These are phyloP conservation scores for Lycaena phlaeas DNA, from an alignment of 2,888 invertebrate species.

Conservation along the genomic window DNA sequence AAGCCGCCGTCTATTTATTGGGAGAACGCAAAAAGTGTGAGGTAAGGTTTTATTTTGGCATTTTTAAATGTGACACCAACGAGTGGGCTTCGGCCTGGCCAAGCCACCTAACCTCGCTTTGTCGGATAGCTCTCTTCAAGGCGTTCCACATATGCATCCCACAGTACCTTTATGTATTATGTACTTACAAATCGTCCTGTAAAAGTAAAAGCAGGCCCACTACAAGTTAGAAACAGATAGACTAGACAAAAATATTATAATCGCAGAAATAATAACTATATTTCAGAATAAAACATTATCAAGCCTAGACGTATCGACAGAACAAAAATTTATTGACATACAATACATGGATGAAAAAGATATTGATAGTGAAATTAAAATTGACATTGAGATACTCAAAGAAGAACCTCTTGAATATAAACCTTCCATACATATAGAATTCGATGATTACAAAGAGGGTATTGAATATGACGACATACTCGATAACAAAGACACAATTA, in stretches of 20 bases:
- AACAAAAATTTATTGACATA: not conserved
- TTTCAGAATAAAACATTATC: slow-evolving; percentile 22
- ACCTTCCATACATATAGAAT: not conserved
- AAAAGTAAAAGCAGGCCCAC: too few relatives aligned
- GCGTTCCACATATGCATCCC: too few relatives aligned
- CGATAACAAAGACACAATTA: slow-evolving; percentile 7
- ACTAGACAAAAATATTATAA: too few relatives aligned
- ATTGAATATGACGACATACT: slow-evolving; percentile 18
- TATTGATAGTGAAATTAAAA: not conserved
- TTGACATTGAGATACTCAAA: not conserved
- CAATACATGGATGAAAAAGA: not conserved
- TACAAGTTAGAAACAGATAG: too few relatives aligned
- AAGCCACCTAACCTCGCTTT: too few relatives aligned
- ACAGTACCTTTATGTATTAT: too few relatives aligned
- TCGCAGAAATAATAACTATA: not conserved
- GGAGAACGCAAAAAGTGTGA: slow-evolving; percentile 16
- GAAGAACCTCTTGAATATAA: not conserved
- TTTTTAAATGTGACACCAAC: too few relatives aligned
- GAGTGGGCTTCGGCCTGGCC: too few relatives aligned
- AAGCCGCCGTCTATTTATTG: slow-evolving; percentile 27
- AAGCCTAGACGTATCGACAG: not conserved
- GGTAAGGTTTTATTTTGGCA: too few relatives aligned
- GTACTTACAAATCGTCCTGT: too few relatives aligned
- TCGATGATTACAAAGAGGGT: slow-evolving; percentile 11
- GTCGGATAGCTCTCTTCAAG: too few relatives aligned